Conservation (phyloP, 1,140 invertebrate genomes). For the Leptestheria dahalacensis region DNA sequence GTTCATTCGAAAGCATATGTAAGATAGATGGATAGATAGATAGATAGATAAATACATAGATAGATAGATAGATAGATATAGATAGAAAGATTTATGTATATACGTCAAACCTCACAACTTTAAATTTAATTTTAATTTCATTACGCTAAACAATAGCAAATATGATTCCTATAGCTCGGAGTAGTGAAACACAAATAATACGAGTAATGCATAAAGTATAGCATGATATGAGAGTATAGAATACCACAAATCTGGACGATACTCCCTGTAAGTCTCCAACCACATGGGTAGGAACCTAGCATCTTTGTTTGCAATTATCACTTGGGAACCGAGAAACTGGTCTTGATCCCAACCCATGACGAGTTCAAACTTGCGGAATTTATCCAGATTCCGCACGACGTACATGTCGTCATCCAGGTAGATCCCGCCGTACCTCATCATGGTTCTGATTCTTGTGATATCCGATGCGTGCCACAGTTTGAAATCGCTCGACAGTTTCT, state of each 20-base stretch:
- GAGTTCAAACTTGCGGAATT: constrained; percentile 25
- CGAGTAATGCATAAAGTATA: too few species aligned
- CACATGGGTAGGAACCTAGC: constrained; percentile 24
- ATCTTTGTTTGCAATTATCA: constrained; percentile 24
- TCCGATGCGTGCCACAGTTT: constrained; percentile 25
- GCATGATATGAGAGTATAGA: too few species aligned
- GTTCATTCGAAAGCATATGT: too few species aligned
- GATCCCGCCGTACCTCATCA: constrained; percentile 25
- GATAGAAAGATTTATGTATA: too few species aligned
- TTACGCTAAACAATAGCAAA: too few species aligned
- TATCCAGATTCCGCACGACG: constrained; percentile 24
- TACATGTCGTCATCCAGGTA: constrained; percentile 26
- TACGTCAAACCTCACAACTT: too few species aligned
- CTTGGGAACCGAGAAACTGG: constrained; percentile 20
- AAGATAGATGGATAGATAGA: too few species aligned
- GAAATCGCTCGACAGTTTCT: constrained; percentile 18
- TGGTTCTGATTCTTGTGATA: constrained; percentile 22
- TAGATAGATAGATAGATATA: too few species aligned
- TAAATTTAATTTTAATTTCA: too few species aligned
- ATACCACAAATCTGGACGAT: constrained; percentile 18
- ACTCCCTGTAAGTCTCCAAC: constrained; percentile 24
- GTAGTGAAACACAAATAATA: too few species aligned
- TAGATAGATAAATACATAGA: too few species aligned
- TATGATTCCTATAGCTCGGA: too few species aligned
- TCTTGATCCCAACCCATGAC: constrained; percentile 24